Conservation (phyloP, 2,797 vertebrate species). For the Borostomias antarcticus region DNA sequence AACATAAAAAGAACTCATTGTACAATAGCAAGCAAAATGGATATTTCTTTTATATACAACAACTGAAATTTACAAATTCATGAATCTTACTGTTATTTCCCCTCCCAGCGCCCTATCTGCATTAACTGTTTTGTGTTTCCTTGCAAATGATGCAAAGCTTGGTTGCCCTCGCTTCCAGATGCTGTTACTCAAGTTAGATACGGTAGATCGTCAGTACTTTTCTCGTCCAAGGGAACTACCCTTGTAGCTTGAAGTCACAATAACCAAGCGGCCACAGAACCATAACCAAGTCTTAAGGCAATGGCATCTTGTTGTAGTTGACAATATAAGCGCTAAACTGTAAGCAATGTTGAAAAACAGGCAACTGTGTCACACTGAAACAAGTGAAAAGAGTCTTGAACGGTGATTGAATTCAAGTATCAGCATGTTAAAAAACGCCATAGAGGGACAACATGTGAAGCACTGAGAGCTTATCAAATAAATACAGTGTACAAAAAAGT, state of each 20-base stretch:
- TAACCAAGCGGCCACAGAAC: conserved; percentile 18
- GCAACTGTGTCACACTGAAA: conserved; percentile 30
- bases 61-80: conserved; percentile 69
- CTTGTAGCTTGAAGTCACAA: conserved; percentile 19
- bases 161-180: conserved; percentile 6
- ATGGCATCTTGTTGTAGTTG: conserved; percentile 8
- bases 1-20: conserved; percentile 81
- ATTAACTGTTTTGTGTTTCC: conserved; percentile 23
- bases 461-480: conserved; percentile 66
- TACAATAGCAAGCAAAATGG: conserved; percentile 79
- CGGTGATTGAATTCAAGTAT: conserved; percentile 61
- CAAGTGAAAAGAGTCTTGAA: conserved; percentile 32
- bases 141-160: conserved; percentile 28
- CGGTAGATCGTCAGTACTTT: conserved; percentile 4
- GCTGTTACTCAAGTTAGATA: conserved; percentile 10
- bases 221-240: conserved; percentile 27
- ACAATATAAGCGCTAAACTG: conserved; percentile 13
- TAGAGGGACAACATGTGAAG: conserved; percentile 55
- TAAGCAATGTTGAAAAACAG: conserved; percentile 12
- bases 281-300: conserved; percentile 26
- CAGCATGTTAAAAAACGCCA: conserved; percentile 52
- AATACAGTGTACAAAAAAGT: conserved; percentile 70
- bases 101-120: conserved; percentile 33
- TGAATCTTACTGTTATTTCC: conserved; percentile 13
- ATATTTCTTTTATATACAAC: conserved; percentile 83